Evolutionary conservation across 53 echinoderm and acorn worm species (phyloP), one percentile per base, ranked within the genome.

Genomic region (Temnopleurus reevesii): DNA sequence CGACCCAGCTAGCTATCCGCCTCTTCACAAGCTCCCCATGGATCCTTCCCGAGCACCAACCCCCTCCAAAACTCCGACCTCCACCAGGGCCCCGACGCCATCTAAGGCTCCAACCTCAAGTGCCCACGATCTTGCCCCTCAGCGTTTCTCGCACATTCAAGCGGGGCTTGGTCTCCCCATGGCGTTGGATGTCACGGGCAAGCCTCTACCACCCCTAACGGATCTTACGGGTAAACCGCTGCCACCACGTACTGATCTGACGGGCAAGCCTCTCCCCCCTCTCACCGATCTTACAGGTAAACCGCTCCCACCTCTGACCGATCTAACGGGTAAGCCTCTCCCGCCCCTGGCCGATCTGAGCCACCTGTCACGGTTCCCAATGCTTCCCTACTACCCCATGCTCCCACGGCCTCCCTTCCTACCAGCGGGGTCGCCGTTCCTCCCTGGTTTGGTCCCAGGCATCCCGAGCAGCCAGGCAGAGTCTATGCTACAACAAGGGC

Each of bases 351-450:
- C 89, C 2, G 89, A 93, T n/a, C 89, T 90, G 33, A 80, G 59
- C 29, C 89, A 26, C 90, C 71, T 90, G 79, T 59, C 90, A 49
- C 31, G 81, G 64, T 92, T 85, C 58, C 90, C 92, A 43, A 51
- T 77, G 31, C 82, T 92, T 59, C 88, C 89, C 23, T 89, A 82
- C 71, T 90, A 90, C 28, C 90, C 90, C 6, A 77, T 92, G 43
- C 77, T 92, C 26, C 90, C 92, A 28, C 89, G 83, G 47, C 57
- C 89, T 15, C 90, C 92, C 2, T 90, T 92, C 61, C 77, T 92
- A 33, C 77, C 92, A 4, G 90, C 90, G 23, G 84, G 90, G 34
- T 84, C 92, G 28, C 92, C 90, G 33, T 84, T 90, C 27, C 90
- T 92, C 4, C 84, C 56, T 4, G 83, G 84, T 3, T 84, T 92